These are phyloP conservation scores for Uromys caudimaculatus DNA, from an alignment of 2,797 vertebrate genomes.

Conservation along the genomic window DNA sequence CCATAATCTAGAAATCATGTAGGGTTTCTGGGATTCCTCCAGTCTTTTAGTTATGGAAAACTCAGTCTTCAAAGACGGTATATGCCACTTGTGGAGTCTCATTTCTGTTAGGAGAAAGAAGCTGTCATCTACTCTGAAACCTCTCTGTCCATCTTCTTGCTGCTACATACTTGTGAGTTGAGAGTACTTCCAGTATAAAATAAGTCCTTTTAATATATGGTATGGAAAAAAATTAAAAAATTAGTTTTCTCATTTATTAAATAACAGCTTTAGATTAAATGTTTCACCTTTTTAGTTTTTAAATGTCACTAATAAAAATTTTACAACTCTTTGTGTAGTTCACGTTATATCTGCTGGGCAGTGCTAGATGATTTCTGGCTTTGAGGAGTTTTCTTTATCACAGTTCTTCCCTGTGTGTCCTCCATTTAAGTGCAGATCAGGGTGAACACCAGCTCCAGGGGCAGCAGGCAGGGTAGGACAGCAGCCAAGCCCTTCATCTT, in stretches of 20 bases:
- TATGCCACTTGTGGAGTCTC: not conserved
- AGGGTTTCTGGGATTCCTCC: conserved; percentile 14
- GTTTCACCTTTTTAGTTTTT: not conserved
- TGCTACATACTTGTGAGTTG: not conserved
- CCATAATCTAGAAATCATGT: not conserved
- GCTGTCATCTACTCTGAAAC: not conserved
- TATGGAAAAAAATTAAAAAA: conserved; percentile 21
- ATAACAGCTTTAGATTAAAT: conserved; percentile 31
- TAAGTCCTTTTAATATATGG: not conserved
- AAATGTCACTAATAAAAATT: not conserved
- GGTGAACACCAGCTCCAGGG: not conserved
- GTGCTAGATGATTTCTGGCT: not conserved
- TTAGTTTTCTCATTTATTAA: not conserved
- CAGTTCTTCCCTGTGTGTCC: not conserved
- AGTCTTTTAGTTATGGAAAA: not conserved
- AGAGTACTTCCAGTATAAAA: conserved; percentile 1
- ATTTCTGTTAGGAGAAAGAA: not conserved
- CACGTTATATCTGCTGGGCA: not conserved
- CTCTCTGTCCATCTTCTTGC: not conserved
- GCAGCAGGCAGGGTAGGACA: not conserved
- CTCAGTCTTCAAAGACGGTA: not conserved
- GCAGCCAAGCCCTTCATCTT: not conserved
- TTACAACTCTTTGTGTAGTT: not conserved
- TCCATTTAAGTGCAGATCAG: not conserved
- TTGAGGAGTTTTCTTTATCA: not conserved